These are phyloP conservation scores for Sinocyclocheilus anophthalmus DNA, from an alignment of 2,113 vertebrate genomes.

Conservation along the genomic window DNA sequence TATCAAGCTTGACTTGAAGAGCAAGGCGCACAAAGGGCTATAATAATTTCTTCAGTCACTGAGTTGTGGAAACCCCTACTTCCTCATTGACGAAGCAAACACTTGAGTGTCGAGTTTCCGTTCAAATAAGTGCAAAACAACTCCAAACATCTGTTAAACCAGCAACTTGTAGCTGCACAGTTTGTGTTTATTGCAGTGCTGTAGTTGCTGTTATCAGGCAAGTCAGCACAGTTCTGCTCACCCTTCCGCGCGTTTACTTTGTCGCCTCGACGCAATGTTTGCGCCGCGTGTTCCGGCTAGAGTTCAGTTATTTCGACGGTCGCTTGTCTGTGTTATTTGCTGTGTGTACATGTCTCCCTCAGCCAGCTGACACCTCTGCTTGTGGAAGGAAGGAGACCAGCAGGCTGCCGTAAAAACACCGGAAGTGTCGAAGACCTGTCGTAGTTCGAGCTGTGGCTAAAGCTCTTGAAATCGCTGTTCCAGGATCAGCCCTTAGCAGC, in stretches of 20 bases:
- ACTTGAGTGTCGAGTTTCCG: neutral
- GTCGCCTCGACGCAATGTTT: neutral
- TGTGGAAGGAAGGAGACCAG: conserved; percentile 48
- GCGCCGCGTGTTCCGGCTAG: neutral
- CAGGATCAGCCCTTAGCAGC: neutral
- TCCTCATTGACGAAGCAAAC: neutral
- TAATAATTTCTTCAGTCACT: neutral
- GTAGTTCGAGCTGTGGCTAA: neutral
- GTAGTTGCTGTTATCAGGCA: neutral
- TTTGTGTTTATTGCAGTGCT: neutral
- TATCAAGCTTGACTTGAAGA: conserved; percentile 1
- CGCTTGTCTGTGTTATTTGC: neutral
- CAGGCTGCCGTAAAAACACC: conserved; percentile 37
- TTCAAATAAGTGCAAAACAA: neutral
- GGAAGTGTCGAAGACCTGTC: conserved; percentile 56
- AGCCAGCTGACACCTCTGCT: conserved; percentile 56
- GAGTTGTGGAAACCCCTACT: neutral
- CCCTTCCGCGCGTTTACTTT: conserved; percentile 15
- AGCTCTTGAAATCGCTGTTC: neutral
- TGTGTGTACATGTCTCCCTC: neutral
- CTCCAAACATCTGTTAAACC: neutral
- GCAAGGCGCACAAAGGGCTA: neutral
- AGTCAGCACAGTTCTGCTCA: conserved; percentile 25
- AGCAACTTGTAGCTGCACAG: neutral
- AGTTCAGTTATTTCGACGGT: neutral